Percentiles rank a stretch among this genome's conserved stretches.
phyloP scores from a whole-genome alignment of 1,140 invertebrate species.

The Caerostris extrusa region DNA sequence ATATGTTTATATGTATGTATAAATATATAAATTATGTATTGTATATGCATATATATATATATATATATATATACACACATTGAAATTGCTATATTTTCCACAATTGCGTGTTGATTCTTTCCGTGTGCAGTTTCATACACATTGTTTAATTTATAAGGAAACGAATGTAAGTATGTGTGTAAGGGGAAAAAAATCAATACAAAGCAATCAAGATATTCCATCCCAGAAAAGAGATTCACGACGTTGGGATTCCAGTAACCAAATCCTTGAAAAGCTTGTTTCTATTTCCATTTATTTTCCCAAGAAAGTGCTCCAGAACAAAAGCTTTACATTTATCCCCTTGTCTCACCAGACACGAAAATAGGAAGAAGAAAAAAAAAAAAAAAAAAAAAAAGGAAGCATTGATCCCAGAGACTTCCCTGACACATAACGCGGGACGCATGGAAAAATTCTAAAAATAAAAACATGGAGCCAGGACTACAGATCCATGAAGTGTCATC shows the following conservation, averaged over 20 bases:
- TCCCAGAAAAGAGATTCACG: background rate
- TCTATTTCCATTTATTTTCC: conserved; percentile 29
- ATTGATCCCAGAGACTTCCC: conserved; percentile 20
- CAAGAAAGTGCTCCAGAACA: background rate
- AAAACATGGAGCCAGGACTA: background rate
- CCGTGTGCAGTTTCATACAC: no score
- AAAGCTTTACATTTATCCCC: background rate
- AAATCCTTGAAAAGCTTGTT: background rate
- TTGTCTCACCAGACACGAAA: background rate
- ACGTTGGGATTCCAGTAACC: background rate
- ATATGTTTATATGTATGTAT: no score
- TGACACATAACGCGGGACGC: background rate
- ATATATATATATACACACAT: no score
- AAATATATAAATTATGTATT: no score
- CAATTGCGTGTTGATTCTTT: no score
- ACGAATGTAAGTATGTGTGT: no score
- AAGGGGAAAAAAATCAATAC: no score
- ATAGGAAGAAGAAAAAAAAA: background rate
- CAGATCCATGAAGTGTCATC: conserved; percentile 54
- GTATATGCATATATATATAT: no score
- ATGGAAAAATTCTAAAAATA: conserved; percentile 52
- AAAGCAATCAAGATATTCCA: background rate
- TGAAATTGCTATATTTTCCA: no score
- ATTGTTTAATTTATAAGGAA: no score
- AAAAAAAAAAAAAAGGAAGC: background rate